Percentiles rank a stretch among this genome's conserved stretches.
Conservation (phyloP, 2,888 invertebrate species). For the Eupithecia subumbrata region DNA sequence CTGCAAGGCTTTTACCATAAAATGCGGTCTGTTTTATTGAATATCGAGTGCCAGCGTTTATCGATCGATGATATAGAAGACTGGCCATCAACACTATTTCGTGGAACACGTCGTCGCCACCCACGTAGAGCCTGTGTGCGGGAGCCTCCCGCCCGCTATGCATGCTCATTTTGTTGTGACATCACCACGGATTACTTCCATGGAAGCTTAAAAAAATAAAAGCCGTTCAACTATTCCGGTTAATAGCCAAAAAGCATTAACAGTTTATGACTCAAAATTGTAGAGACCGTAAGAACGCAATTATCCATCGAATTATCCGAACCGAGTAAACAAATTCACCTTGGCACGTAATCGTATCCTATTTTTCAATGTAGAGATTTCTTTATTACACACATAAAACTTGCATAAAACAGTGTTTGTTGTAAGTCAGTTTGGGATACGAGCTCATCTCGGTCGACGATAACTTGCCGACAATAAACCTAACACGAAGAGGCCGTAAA, state of each 20-base stretch:
- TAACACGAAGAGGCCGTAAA: slow-evolving; percentile 82
- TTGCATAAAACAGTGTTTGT: slow-evolving; percentile 77
- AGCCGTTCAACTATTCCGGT: slow-evolving; percentile 28
- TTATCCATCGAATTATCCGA: slow-evolving; percentile 31
- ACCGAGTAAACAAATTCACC: slow-evolving; percentile 41
- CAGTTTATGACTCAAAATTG: slow-evolving; percentile 33
- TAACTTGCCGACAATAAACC: slow-evolving; percentile 80
- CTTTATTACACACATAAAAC: slow-evolving; percentile 76
- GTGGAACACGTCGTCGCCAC: slow-evolving; percentile 77
- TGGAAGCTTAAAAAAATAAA: slow-evolving; percentile 33
- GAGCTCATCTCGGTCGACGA: slow-evolving; percentile 79
- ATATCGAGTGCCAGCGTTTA: slow-evolving; percentile 61
- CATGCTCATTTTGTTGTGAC: slow-evolving; percentile 59
- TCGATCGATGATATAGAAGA: slow-evolving; percentile 60
- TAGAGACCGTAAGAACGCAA: slow-evolving; percentile 34
- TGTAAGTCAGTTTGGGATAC: slow-evolving; percentile 80
- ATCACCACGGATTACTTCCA: slow-evolving; percentile 49
- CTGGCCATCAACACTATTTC: slow-evolving; percentile 70
- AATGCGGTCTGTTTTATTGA: slow-evolving; percentile 51
- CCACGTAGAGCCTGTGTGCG: slow-evolving; percentile 68
- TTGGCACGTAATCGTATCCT: slow-evolving; percentile 38
- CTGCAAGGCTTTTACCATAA: slow-evolving; percentile 43
- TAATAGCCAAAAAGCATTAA: slow-evolving; percentile 26
- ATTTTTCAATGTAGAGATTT: slow-evolving; percentile 58
- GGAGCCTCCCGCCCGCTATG: slow-evolving; percentile 53